These are phyloP conservation scores for Eupelmus urozonus DNA, from an alignment of 2,888 invertebrate genomes.

Conservation along the genomic window DNA sequence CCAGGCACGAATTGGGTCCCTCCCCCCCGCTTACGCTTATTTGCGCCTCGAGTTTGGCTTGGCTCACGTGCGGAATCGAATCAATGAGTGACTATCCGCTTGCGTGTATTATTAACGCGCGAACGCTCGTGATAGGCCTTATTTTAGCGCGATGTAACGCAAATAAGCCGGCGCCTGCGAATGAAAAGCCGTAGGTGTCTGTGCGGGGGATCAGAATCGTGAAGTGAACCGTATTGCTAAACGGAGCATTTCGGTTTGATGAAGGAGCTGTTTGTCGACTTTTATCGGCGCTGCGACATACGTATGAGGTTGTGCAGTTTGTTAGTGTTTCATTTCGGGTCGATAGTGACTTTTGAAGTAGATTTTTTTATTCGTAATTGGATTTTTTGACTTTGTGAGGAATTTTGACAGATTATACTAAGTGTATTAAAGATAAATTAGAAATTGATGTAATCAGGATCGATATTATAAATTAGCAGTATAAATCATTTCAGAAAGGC, in stretches of 20 bases:
- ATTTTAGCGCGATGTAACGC: constrained; percentile 58
- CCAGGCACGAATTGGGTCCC: constrained; percentile 31
- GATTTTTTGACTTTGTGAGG: no score
- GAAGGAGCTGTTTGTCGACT: no score
- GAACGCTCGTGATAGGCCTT: constrained; percentile 28
- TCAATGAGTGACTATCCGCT: constrained; percentile 5
- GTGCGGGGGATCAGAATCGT: not conserved
- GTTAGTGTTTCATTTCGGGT: no score
- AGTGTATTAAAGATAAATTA: not conserved
- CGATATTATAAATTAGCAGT: not conserved
- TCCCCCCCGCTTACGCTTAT: constrained; percentile 24
- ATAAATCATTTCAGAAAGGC: no score
- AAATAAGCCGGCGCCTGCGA: constrained; percentile 6
- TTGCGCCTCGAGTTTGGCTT: constrained; percentile 43
- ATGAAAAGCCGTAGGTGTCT: not conserved
- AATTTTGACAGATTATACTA: no score
- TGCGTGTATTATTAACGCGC: constrained; percentile 58
- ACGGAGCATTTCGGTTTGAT: no score
- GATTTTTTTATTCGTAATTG: no score
- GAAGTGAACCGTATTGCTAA: not conserved
- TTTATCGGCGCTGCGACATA: no score
- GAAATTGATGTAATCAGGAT: not conserved
- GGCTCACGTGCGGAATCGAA: not conserved
- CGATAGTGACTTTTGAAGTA: no score
- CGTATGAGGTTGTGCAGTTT: no score